Evolutionary conservation across 2,888 invertebrate species (phyloP), one percentile per base, ranked within the genome.

Genomic region (Drosophila ustulata): DNA sequence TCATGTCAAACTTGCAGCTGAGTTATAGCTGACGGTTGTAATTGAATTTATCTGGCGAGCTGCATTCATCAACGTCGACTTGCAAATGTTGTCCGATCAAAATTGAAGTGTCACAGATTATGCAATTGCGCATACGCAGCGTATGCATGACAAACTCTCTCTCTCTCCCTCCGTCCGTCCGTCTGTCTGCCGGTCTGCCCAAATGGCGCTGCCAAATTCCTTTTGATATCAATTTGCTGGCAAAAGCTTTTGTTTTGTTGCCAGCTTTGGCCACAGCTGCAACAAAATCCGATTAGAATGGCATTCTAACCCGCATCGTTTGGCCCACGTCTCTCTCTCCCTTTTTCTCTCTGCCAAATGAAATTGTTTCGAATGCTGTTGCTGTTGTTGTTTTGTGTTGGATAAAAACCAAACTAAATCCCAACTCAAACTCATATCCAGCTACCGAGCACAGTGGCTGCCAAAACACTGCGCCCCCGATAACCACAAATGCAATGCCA

Each of bases 271-370:
- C 82, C 84, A 59, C 84, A 85, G 81, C 86, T 88, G 88, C 83
- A 85, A 71, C 81, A 56, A 73, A 85, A 85, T 88, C 84, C 82
- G 85, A 85, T 88, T 85, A 85, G 85, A 87, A 71, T 82, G 77
- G 51, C 70, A 71, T 79, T 78, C 64, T 57, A 65, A 57, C 71
- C 78, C 74, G 71, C 71, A 63, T 75, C 34, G 23, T 46, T 45
- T 46, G 46, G 9, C 46, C 30, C 1, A n/a, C 23, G 28, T 11
- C 26, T 3, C 46, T 3, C 9, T 8, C 37, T 13, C 30, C 28
- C 23, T 13, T 13, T 13, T 23, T 4, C 11, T 23, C 9, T 28
- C 39, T 9, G 56, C 75, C 46, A 70, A 86, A 68, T 63, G 75
- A 72, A 83, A 86, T 86, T 86, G 83, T 83, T 83, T 83, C 59